Evolutionary conservation across 2,888 invertebrate genomes (phyloP).

Genomic region (Calephelis perditalis): DNA sequence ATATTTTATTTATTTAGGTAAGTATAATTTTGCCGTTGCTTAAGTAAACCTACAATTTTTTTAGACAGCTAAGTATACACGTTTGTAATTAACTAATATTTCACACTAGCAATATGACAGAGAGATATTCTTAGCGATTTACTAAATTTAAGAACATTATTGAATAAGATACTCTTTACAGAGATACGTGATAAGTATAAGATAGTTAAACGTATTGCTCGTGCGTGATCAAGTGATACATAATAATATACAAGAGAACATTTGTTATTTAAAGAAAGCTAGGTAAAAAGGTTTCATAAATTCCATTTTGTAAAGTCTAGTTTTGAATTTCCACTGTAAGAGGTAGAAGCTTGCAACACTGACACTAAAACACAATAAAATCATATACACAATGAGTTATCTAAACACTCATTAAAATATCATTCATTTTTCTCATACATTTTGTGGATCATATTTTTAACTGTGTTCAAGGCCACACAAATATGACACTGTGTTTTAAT

Average conservation of each 20-base stretch:
- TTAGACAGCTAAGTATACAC: too few relatives aligned
- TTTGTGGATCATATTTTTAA: constrained; percentile 30
- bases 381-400: constrained; percentile 36
- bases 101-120: too few relatives aligned
- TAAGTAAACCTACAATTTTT: too few relatives aligned
- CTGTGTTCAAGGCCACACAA: constrained; percentile 33
- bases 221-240: not conserved
- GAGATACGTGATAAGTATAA: constrained; percentile 28
- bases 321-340: constrained; percentile 56
- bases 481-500: constrained; percentile 5
- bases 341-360: constrained; percentile 69
- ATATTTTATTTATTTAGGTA: too few relatives aligned
- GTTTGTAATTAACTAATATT: too few relatives aligned
- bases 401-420: constrained; percentile 42
- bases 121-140: not conserved
- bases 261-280: constrained; percentile 32
- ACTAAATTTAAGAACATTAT: not conserved
- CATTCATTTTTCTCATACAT: constrained; percentile 33
- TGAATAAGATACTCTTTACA: constrained; percentile 33
- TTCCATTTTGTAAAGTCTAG: constrained; percentile 41
- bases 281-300: constrained; percentile 37
- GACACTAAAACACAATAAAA: constrained; percentile 50
- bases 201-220: not conserved
- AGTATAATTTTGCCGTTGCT: too few relatives aligned
- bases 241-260: constrained; percentile 7